Conservation (phyloP, 92 coral and sea anemone species). For the Zoanthus gigantus region DNA sequence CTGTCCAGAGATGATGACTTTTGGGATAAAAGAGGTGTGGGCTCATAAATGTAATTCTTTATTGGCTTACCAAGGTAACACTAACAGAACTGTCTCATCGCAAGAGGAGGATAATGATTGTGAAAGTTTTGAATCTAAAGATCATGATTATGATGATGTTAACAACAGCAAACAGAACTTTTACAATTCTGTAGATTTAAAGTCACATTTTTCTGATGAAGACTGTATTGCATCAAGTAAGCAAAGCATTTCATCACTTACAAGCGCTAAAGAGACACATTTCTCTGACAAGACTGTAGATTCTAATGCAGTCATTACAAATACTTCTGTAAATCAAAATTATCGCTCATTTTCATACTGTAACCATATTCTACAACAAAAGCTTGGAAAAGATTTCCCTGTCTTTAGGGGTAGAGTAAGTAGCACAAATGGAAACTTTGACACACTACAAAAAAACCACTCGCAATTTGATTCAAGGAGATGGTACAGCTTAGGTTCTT, state of each 20-base stretch:
- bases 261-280: background rate
- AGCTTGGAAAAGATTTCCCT: background rate
- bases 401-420: background rate
- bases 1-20: conserved; percentile 42
- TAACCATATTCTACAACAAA: background rate
- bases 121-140: background rate
- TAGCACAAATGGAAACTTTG: background rate
- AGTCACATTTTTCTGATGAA: background rate
- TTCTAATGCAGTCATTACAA: background rate
- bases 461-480: conserved; percentile 38
- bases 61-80: background rate
- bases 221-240: background rate
- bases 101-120: background rate
- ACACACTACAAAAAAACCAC: background rate
- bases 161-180: background rate
- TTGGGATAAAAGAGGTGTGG: conserved; percentile 40
- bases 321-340: background rate
- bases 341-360: background rate
- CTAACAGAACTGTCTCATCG: conserved; percentile 8
- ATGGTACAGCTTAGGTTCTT: conserved; percentile 45
- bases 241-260: background rate
- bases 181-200: background rate
- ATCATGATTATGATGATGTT: background rate
- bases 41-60: conserved; percentile 22
- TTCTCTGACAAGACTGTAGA: background rate